Percentiles rank a stretch among this genome's conserved stretches.
Conservation (phyloP, 2,888 invertebrate genomes). For the Halictus ligatus region DNA sequence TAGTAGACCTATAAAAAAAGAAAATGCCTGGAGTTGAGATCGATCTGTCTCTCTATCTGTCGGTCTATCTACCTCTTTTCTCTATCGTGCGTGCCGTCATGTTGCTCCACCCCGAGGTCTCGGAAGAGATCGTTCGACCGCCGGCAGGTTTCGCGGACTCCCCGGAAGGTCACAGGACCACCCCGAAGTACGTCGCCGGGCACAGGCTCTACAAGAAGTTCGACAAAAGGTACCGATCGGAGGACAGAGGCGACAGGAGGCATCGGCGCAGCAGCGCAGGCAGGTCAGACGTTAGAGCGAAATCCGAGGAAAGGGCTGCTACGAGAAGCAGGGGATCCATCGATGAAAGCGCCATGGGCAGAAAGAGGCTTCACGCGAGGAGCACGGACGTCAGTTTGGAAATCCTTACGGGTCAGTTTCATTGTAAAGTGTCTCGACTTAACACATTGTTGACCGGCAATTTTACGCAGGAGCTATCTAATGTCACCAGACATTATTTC, state of each 20-base stretch:
- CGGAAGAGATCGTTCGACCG: conserved; percentile 92
- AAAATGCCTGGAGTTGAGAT: conserved; percentile 20
- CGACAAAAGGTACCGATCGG: conserved; percentile 92
- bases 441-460: too few relatives aligned
- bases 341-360: conserved; percentile 74
- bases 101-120: conserved; percentile 76
- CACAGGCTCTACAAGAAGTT: conserved; percentile 90
- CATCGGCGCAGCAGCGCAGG: conserved; percentile 87
- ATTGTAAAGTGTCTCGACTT: neutral
- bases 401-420: conserved; percentile 79
- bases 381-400: conserved; percentile 90
- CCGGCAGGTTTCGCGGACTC: conserved; percentile 96
- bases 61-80: conserved; percentile 67
- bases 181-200: conserved; percentile 79
- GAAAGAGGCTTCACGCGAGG: conserved; percentile 84
- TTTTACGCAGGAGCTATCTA: too few relatives aligned
- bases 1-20: neutral
- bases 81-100: conserved; percentile 71
- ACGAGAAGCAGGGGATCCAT: conserved; percentile 76
- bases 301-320: conserved; percentile 84
- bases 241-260: conserved; percentile 89
- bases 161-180: conserved; percentile 85
- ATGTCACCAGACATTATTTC: too few relatives aligned
- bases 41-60: conserved; percentile 54
- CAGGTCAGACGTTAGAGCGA: conserved; percentile 91